phyloP scores from a whole-genome alignment of 2,888 invertebrate species.

The Cosmia pyralina region DNA sequence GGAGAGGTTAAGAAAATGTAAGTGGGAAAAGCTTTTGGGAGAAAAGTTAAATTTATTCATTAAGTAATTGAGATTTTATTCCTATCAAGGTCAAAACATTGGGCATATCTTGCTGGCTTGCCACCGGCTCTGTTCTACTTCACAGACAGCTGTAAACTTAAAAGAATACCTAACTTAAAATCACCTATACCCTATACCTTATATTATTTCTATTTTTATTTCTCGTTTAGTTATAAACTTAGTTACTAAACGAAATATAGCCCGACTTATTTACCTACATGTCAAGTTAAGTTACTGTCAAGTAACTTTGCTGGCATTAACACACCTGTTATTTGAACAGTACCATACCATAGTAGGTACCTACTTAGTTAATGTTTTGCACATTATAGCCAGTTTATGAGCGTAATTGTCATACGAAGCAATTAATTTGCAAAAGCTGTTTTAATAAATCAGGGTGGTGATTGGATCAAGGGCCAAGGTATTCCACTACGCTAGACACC shows the following conservation, averaged over 20 bases:
- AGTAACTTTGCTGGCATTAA: background rate
- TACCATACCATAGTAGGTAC: background rate
- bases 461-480: constrained; percentile 9
- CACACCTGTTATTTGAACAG: constrained; percentile 8
- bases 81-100: background rate
- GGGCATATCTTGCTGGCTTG: too few relatives aligned
- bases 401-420: background rate
- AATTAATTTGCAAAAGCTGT: constrained; percentile 3
- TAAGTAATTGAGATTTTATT: constrained; percentile 1
- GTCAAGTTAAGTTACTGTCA: constrained; percentile 3
- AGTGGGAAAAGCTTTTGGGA: constrained; percentile 29
- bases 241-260: too few relatives aligned
- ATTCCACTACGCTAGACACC: background rate
- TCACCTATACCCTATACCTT: background rate
- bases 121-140: constrained; percentile 13
- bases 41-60: background rate
- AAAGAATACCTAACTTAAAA: constrained; percentile 2
- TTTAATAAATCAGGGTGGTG: background rate
- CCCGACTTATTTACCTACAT: background rate
- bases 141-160: constrained; percentile 19
- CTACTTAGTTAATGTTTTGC: background rate
- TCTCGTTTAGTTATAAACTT: background rate
- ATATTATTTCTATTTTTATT: background rate
- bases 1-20: constrained; percentile 46
- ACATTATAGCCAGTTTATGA: constrained; percentile 24